Evolutionary conservation across 2,113 vertebrate species (phyloP).

Genomic region (Oryzias curvinotus): DNA sequence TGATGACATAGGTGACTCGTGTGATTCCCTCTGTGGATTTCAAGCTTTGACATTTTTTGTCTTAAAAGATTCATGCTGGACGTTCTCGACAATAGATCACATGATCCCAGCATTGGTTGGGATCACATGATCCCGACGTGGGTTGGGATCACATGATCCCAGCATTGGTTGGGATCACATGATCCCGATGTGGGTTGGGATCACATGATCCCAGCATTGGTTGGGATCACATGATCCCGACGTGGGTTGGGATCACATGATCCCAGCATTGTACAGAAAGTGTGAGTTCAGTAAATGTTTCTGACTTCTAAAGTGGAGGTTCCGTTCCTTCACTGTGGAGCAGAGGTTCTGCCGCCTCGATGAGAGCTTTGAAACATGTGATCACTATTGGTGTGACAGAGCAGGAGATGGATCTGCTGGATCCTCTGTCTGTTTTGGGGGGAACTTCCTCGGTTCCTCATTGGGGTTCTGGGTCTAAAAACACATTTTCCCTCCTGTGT

Average conservation of each 20-base stretch:
- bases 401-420: constrained; percentile 53
- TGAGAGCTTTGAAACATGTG: constrained; percentile 67
- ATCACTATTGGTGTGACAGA: constrained; percentile 70
- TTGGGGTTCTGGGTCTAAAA: no score
- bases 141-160: no score
- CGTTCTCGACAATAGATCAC: constrained; percentile 13
- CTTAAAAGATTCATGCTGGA: constrained; percentile 22
- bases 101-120: neutral
- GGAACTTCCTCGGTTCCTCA: neutral
- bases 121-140: no score
- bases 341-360: constrained; percentile 52
- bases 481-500: no score
- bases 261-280: neutral
- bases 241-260: no score
- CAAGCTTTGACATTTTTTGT: neutral
- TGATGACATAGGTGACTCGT: constrained; percentile 22
- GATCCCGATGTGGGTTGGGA: no score
- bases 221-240: no score
- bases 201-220: no score
- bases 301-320: constrained; percentile 38
- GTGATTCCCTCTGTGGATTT: neutral
- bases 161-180: no score
- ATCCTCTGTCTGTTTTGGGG: neutral
- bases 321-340: constrained; percentile 32
- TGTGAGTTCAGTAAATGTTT: constrained; percentile 55